Base-by-base conservation (phyloP, 1,140 invertebrate genomes). In the Luehdorfia chinensis region DNA sequence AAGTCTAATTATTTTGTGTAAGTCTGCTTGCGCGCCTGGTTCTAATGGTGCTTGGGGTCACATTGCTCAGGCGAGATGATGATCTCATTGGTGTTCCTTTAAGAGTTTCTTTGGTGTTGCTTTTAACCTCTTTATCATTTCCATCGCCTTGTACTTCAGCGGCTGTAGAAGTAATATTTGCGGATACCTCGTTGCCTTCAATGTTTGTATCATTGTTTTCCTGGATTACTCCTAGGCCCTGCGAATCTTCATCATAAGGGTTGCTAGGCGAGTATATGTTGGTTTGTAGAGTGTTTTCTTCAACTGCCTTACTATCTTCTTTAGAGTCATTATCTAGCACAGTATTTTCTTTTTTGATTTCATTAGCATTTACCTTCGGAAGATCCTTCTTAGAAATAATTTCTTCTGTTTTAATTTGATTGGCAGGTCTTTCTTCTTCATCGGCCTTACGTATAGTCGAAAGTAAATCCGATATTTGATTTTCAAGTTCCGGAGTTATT, bases 11-110 rank as follows among this genome's bases (percentile, higher is more conserved):
- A 4, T 52, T 37, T 30, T 32, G 43, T 33, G 55, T 28, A 0
- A 77, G 37, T 46, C 56, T 47, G 31, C 80, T 84, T 0, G 77
- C 58, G 1, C 77, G 50, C 12, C 80, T 55, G 1, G 77, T 84
- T 11, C 59, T 61, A 9, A 84, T 66, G 6, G 63, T 52, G 21
- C 65, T 72, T 0, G 75, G 74, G 1, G 75, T 74, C 0, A 47
- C 37, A 16, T 43, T 67, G 1, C 69, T 60, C 30, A 73, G 36
- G 4, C 74, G 49, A 7, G 69, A 43, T 2, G 68, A 68, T 2
- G 48, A 19, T n/a, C n/a, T n/a, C n/a, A n/a, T n/a, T 21, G 76
- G 74, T 3, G 76, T 80, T 4, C 62, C 41, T 13, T 44, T 45
- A 1, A 52, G 60, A 48, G 50, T 9, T 15, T 59, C 36, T 9